These are phyloP conservation scores for Ptychadena robeensis DNA, from an alignment of 2,797 vertebrate genomes.

Conservation along the genomic window DNA sequence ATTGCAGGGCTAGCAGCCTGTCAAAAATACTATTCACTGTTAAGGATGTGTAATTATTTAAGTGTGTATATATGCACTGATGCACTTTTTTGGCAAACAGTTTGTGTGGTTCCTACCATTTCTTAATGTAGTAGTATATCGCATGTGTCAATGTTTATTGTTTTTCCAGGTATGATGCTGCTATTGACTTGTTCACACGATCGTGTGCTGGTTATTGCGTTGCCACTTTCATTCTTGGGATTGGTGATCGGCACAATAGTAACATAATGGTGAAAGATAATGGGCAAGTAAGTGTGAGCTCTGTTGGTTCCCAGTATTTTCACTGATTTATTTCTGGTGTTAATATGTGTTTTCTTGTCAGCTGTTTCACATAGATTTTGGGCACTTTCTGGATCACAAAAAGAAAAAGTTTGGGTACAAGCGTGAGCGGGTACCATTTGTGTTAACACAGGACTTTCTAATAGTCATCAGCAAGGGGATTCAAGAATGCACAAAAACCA, in stretches of 20 bases:
- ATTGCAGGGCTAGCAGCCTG: too few species aligned
- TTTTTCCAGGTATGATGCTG: conserved; percentile 83
- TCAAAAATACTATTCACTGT: too few species aligned
- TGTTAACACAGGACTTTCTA: conserved; percentile 83
- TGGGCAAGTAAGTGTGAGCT: conserved; percentile 75
- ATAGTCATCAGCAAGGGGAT: conserved; percentile 86
- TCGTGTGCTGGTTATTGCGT: conserved; percentile 86
- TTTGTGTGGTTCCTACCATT: too few species aligned
- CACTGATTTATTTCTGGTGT: neutral
- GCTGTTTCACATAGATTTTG: conserved; percentile 86
- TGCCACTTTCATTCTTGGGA: conserved; percentile 83
- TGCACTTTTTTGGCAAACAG: too few species aligned
- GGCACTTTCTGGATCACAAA: conserved; percentile 84
- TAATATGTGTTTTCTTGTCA: conserved; percentile 66
- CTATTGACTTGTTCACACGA: conserved; percentile 83
- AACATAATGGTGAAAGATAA: conserved; percentile 88
- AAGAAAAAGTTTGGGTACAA: conserved; percentile 87
- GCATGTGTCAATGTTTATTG: too few species aligned
- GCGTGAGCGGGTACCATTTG: conserved; percentile 83
- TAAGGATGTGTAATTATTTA: too few species aligned
- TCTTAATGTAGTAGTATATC: too few species aligned
- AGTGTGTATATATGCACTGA: too few species aligned
- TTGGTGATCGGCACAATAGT: conserved; percentile 84
- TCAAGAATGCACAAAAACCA: conserved; percentile 84
- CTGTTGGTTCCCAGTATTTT: neutral